Percentiles rank a stretch among this genome's conserved stretches.
Evolutionary conservation across 2,797 vertebrate species (phyloP).

Genomic region (Enteromius unitaeniatus): DNA sequence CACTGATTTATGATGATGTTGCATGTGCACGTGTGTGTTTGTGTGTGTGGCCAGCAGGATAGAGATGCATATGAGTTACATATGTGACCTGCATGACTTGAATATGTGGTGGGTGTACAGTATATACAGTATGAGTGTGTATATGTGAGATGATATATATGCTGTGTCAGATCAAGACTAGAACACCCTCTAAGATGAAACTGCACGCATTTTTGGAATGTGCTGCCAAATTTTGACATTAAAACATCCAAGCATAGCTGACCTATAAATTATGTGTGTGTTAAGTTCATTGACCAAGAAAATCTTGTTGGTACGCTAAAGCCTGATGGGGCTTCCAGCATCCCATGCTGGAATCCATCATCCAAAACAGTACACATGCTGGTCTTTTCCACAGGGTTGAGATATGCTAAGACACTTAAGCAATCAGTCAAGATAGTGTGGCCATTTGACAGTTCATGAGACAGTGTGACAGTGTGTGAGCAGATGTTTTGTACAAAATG

Average conservation of each 20-base stretch:
- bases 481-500: constrained; percentile 30
- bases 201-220: background rate
- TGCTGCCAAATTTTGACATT: background rate
- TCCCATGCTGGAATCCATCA: background rate
- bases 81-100: constrained; percentile 15
- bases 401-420: background rate
- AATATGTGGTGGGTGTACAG: background rate
- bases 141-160: background rate
- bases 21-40: constrained; percentile 26
- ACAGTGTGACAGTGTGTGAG: background rate
- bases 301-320: background rate
- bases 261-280: background rate
- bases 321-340: background rate
- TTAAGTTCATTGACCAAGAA: background rate
- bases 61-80: background rate
- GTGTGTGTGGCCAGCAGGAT: background rate
- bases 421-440: constrained; percentile 2
- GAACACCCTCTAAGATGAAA: constrained; percentile 11
- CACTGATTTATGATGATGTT: constrained; percentile 39
- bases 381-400: background rate
- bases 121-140: background rate
- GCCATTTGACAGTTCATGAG: constrained; percentile 7
- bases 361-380: background rate
- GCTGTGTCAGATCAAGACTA: background rate
- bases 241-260: background rate